These are phyloP conservation scores for Portevinia maculata DNA, from an alignment of 2,888 invertebrate genomes.

Conservation along the genomic window DNA sequence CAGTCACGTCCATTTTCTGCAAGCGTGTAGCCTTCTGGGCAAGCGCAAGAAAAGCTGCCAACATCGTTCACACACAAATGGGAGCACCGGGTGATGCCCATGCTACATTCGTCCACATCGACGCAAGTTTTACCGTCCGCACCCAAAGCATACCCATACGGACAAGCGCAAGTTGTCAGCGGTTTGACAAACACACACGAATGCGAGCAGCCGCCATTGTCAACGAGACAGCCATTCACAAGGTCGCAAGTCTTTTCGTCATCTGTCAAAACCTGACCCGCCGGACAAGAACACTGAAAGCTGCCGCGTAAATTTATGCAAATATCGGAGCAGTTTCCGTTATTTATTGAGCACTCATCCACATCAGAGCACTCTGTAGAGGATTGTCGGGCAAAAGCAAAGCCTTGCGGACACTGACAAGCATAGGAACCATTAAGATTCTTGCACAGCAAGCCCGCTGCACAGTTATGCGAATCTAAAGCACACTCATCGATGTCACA, in stretches of 20 bases:
- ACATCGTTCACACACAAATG: constrained; percentile 84
- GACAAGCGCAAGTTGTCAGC: constrained; percentile 85
- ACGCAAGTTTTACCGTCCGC: constrained; percentile 81
- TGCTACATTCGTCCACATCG: constrained; percentile 84
- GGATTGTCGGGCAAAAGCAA: constrained; percentile 80
- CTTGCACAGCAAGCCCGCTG: constrained; percentile 78
- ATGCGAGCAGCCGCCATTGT: constrained; percentile 83
- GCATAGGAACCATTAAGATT: constrained; percentile 82
- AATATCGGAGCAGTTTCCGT: constrained; percentile 83
- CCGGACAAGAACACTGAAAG: constrained; percentile 79
- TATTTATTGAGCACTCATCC: constrained; percentile 82
- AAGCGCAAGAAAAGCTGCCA: constrained; percentile 84
- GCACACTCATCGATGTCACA: constrained; percentile 84
- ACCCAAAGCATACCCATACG: constrained; percentile 84
- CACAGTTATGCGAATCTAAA: constrained; percentile 78
- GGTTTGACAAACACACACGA: constrained; percentile 83
- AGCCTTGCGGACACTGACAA: constrained; percentile 83
- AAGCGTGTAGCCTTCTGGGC: constrained; percentile 82
- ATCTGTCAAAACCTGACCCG: constrained; percentile 76
- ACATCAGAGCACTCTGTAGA: constrained; percentile 82
- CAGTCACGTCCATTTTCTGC: constrained; percentile 79
- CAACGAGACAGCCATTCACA: constrained; percentile 83
- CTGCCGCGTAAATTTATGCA: constrained; percentile 81
- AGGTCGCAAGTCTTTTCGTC: constrained; percentile 80
- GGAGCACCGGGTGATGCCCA: constrained; percentile 85